These are phyloP conservation scores for Sitobion miscanthi DNA, from an alignment of 1,140 invertebrate species.

Conservation along the genomic window DNA sequence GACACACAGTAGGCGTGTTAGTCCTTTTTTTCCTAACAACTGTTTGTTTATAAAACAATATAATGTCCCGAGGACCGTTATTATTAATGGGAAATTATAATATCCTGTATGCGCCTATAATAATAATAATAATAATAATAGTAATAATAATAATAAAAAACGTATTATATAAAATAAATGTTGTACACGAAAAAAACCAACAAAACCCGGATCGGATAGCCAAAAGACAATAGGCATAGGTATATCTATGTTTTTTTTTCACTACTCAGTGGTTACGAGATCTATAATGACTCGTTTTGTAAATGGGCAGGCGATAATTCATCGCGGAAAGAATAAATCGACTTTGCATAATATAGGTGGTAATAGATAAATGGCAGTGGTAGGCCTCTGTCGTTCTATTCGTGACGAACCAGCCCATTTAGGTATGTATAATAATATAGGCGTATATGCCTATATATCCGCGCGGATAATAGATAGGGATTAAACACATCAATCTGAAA, in stretches of 20 bases:
- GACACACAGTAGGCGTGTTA: slow-evolving; percentile 34
- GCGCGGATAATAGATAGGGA: not conserved
- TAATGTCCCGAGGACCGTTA: slow-evolving; percentile 35
- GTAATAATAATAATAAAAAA: not conserved
- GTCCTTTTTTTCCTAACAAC: slow-evolving; percentile 37
- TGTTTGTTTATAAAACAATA: slow-evolving; percentile 55
- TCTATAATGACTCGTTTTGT: slow-evolving; percentile 29
- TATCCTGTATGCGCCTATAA: slow-evolving; percentile 32
- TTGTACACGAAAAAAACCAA: slow-evolving; percentile 18
- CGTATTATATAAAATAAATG: not conserved
- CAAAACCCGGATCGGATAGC: slow-evolving; percentile 32
- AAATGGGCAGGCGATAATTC: slow-evolving; percentile 14
- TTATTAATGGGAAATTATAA: slow-evolving; percentile 50
- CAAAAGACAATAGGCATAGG: slow-evolving; percentile 32
- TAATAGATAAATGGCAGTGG: not conserved
- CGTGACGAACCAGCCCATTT: slow-evolving; percentile 11
- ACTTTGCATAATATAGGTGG: not conserved
- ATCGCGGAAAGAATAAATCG: not conserved
- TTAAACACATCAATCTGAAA: not conserved
- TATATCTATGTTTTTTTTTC: not conserved
- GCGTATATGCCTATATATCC: not conserved
- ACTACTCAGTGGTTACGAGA: not conserved
- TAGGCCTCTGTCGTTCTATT: slow-evolving; percentile 6
- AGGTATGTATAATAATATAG: not conserved
- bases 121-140: slow-evolving; percentile 14